Base-by-base conservation (phyloP, 2,888 invertebrate species). In the Chloromyia formosa region DNA sequence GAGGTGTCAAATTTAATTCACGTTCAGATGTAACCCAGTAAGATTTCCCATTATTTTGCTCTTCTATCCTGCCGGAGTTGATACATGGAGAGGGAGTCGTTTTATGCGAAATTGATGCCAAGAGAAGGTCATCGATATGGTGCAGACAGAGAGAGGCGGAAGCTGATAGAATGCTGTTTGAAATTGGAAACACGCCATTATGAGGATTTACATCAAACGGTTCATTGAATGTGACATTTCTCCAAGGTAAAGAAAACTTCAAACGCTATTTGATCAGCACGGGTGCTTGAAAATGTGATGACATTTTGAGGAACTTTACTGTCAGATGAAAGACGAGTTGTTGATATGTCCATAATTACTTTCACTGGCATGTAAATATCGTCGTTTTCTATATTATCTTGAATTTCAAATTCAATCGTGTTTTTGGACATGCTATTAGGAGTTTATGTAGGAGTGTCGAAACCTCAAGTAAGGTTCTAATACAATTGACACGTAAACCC, bases 1-100 rank as follows among this genome's bases (percentile, higher is more conserved):
- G 71, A 71, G 71, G 71, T 71, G 71, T 71, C 71, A 40, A 56
- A 35, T 71, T 71, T 71, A 71, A 71, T 71, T 71, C 58, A 35
- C 56, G n/a, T 66, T 49, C 14, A 0, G 23, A 49, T 66, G 66
- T 66, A 66, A 66, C 66, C 42, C 22, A 56, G 56, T 56, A 56
- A 56, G 22, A 56, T 18, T 16, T 56, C 56, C 56, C 20, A 56
- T 56, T 56, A 56, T 56, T 5, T 20, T 56, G 10, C 10, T 20
- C 14, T 3, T 35, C 27, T 35, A 7, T 35, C 27, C 27, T 35
- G 27, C 27, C 27, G 2, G 27, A 35, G 27, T 35, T 35, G 16
- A 49, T n/a, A 49, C 16, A 35, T 12, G 16, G 14, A 49, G 3
- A 49, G 56, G 56, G 56, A 56, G 27, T 56, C 20, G 56, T 10